Conservation (phyloP, 1,140 invertebrate genomes). For the Bombus impatiens region DNA sequence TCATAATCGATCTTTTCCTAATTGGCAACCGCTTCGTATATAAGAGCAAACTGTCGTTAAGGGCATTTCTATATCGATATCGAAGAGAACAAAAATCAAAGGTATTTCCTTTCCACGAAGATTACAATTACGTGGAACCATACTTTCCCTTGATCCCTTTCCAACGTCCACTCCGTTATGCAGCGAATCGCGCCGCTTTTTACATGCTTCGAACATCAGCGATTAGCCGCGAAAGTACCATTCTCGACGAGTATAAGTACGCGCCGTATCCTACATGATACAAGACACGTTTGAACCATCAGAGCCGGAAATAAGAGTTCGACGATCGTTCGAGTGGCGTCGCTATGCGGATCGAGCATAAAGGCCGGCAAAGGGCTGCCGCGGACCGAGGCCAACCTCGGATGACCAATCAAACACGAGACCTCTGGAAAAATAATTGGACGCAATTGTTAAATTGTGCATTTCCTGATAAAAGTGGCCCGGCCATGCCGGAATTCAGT, state of each 20-base stretch:
- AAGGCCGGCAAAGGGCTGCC: constrained; percentile 36
- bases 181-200: not conserved
- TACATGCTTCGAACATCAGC: not conserved
- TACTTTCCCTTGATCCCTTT: constrained; percentile 1
- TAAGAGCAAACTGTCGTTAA: too few relatives aligned
- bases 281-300: constrained; percentile 3
- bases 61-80: too few relatives aligned
- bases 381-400: constrained; percentile 47
- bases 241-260: not conserved
- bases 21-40: too few relatives aligned
- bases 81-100: not conserved
- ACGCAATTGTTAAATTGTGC: constrained; percentile 78
- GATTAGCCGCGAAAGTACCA: constrained; percentile 2
- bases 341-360: not conserved
- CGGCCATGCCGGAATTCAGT: constrained; percentile 50
- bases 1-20: not conserved
- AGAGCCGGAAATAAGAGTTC: constrained; percentile 46
- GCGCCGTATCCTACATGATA: fast-evolving
- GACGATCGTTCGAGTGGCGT: constrained; percentile 51
- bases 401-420: constrained; percentile 71
- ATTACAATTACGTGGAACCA: not conserved
- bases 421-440: constrained; percentile 76
- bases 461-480: constrained; percentile 75
- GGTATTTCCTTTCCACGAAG: not conserved
- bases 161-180: not conserved